Evolutionary conservation across 2,888 invertebrate species (phyloP), one percentile per base, ranked within the genome.

Genomic region (Brachyptera risi): DNA sequence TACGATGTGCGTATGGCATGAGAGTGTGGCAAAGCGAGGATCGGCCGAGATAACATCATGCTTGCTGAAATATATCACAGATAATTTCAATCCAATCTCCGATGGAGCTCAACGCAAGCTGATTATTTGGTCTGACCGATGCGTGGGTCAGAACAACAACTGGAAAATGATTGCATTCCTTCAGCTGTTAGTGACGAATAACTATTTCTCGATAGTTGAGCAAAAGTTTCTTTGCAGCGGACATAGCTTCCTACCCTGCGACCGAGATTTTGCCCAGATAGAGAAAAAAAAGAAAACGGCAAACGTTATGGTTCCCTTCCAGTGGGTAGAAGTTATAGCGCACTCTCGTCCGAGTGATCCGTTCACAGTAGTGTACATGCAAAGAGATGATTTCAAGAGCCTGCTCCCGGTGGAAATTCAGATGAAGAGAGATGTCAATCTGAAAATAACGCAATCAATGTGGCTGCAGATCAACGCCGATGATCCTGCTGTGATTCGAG

Each of bases 71-170:
- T 17, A 57, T 42, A n/a, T 24, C n/a, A 40, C 3, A 5, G 19
- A 19, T 42, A 19, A 40, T n/a, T 40, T 40, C 17, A 15, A n/a
- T 5, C 4, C n/a, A n/a, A n/a, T n/a, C 5, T 15, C n/a, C 4
- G 17, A 3, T 21, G n/a, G 13, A 5, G 42, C 9, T 23, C 3
- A 35, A n/a, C n/a, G n/a, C n/a, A 42, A 23, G 23, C 40, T 57
- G 11, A 23, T 57, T n/a, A 11, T 57, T 7, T 57, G 57, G 15
- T 57, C 57, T 3, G 54, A 57, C 15, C 11, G 57, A 7, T 57
- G 42, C 21, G 57, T 57, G 5, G 57, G 42, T 19, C 57, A 57
- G 42, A 57, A 57, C 21, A 57, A 57, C 38, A 57, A 57, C 40
- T 40, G 40, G 21, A 37, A 40, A 57, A 9, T 54, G 17, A 7